A percentile compares a stretch with the other conserved stretches of the same genome.
Conservation (phyloP, 2,113 vertebrate species). For the Hemibagrus wyckioides region DNA sequence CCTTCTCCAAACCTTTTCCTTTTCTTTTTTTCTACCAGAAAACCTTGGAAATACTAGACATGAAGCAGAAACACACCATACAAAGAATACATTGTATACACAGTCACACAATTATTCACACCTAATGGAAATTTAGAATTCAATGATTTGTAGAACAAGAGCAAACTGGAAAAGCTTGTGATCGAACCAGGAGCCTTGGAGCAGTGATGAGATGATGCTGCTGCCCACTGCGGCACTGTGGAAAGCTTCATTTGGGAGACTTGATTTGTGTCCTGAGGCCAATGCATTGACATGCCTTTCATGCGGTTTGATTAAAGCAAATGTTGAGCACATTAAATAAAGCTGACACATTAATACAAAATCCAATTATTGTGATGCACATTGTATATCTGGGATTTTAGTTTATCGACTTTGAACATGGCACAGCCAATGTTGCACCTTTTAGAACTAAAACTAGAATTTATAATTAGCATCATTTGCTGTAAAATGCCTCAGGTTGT, state of each 20-base stretch:
- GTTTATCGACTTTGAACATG: constrained; percentile 3
- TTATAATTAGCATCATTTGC: constrained; percentile 52
- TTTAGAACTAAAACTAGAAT: constrained; percentile 15
- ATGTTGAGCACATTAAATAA: background rate
- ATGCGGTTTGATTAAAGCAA: background rate
- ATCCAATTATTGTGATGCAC: background rate
- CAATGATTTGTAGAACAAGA: background rate
- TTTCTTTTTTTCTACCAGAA: background rate
- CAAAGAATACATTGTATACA: background rate
- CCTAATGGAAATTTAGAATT: background rate
- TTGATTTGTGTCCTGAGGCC: background rate
- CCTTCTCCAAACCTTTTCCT: too few relatives aligned
- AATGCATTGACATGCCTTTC: background rate
- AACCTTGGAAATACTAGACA: background rate
- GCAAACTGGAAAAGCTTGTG: background rate
- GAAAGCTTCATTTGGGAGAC: background rate
- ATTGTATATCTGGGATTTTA: background rate
- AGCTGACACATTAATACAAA: background rate
- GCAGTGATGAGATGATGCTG: background rate
- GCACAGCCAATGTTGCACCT: constrained; percentile 28
- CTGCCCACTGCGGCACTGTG: background rate
- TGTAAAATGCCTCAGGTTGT: constrained; percentile 33
- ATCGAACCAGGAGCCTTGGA: background rate
- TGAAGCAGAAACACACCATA: background rate
- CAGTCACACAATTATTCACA: background rate